phyloP scores from a whole-genome alignment of 2,888 invertebrate species.

The Tenodera sinensis region DNA sequence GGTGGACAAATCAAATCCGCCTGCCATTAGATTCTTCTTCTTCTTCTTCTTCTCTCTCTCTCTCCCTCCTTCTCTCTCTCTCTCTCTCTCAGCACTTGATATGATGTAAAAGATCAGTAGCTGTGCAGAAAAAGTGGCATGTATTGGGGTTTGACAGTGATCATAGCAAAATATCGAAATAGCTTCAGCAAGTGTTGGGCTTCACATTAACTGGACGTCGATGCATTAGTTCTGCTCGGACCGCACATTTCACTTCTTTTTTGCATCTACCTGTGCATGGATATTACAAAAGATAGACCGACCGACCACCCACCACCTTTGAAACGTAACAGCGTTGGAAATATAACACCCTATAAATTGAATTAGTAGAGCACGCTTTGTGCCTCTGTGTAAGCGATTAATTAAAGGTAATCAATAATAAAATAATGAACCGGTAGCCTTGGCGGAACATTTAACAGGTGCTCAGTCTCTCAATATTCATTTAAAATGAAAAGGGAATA shows the following conservation, averaged over 20 bases:
- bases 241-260: not conserved
- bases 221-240: not conserved
- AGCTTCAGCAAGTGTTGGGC: not conserved
- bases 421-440: not conserved
- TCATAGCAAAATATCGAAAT: not conserved
- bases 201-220: not conserved
- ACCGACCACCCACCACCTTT: too few species aligned
- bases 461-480: too few species aligned
- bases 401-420: not conserved
- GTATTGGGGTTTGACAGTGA: too few species aligned
- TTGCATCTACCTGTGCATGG: not conserved
- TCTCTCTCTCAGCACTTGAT: too few species aligned
- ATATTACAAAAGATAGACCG: not conserved
- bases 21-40: too few species aligned
- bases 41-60: too few species aligned
- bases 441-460: too few species aligned
- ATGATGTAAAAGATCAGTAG: too few species aligned
- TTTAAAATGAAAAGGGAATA: too few species aligned
- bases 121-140: too few species aligned
- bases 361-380: not conserved
- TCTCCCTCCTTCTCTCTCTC: too few species aligned
- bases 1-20: too few species aligned
- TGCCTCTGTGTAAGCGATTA: not conserved
- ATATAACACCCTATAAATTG: not conserved
- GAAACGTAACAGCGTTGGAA: not conserved